A percentile compares a stretch with the other conserved stretches of the same genome.
Evolutionary conservation across 2,888 invertebrate species (phyloP).

Genomic region (Lordiphosa fenestrarum): DNA sequence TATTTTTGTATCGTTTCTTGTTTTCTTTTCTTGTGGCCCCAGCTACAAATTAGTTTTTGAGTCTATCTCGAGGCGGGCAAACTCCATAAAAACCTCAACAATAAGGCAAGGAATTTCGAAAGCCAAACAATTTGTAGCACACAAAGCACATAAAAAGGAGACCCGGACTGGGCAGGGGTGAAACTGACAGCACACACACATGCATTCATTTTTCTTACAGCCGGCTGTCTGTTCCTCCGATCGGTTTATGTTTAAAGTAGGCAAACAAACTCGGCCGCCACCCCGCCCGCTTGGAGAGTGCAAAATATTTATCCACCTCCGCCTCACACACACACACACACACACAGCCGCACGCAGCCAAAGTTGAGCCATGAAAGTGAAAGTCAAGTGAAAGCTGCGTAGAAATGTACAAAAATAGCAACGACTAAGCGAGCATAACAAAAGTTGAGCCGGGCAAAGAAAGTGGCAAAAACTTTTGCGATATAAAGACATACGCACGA

Average conservation of each 20-base stretch:
- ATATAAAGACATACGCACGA: conserved; percentile 72
- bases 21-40: conserved; percentile 7
- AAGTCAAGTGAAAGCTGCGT: conserved; percentile 40
- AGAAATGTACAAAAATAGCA: conserved; percentile 46
- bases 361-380: conserved; percentile 45
- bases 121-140: conserved; percentile 71
- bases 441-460: conserved; percentile 66
- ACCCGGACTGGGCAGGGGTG: conserved; percentile 17
- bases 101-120: conserved; percentile 63
- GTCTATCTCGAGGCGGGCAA: conserved; percentile 43
- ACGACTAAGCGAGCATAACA: conserved; percentile 69
- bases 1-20: conserved; percentile 48
- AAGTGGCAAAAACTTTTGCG: conserved; percentile 69
- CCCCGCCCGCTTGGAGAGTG: conserved; percentile 6
- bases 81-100: conserved; percentile 66
- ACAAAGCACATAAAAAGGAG: conserved; percentile 54
- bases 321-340: conserved; percentile 13
- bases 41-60: conserved; percentile 65
- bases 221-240: conserved; percentile 30
- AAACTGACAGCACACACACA: conserved; percentile 29
- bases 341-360: not conserved
- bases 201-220: conserved; percentile 35
- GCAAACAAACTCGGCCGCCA: conserved; percentile 38
- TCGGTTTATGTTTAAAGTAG: conserved; percentile 65
- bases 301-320: conserved; percentile 1